Conservation (phyloP, 1,140 invertebrate species). For the Polypedilum pembai region DNA sequence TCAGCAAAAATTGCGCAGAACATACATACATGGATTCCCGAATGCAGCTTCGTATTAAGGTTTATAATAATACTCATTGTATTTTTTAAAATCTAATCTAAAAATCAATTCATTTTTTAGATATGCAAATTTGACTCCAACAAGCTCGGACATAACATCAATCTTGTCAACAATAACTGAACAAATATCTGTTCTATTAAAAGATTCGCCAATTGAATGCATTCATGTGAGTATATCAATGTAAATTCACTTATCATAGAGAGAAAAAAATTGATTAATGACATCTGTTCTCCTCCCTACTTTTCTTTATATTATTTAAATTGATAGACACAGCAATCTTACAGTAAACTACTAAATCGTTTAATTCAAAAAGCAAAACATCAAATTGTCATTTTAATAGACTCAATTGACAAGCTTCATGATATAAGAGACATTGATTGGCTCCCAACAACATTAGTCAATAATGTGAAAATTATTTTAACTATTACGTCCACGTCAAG, state of each 20-base stretch:
- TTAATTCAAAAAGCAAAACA: slow-evolving; percentile 35
- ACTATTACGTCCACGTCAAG: slow-evolving; percentile 48
- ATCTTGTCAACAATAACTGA: slow-evolving; percentile 41
- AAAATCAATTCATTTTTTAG: slow-evolving; percentile 33
- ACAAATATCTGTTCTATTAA: slow-evolving; percentile 40
- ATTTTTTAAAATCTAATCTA: background rate
- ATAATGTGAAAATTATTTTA: slow-evolving; percentile 62
- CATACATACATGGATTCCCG: slow-evolving; percentile 58
- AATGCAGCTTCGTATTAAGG: slow-evolving; percentile 45
- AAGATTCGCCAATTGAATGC: slow-evolving; percentile 37
- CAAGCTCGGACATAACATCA: slow-evolving; percentile 39
- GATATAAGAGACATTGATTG: slow-evolving; percentile 51
- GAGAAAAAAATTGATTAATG: background rate
- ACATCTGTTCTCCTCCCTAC: background rate
- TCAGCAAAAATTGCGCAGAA: slow-evolving; percentile 60
- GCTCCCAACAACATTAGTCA: slow-evolving; percentile 59
- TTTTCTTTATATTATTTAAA: background rate
- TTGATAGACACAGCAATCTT: slow-evolving; percentile 36
- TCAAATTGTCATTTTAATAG: slow-evolving; percentile 57
- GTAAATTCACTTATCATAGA: background rate
- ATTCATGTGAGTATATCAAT: slow-evolving; percentile 37
- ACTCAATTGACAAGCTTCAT: slow-evolving; percentile 61
- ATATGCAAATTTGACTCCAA: slow-evolving; percentile 39
- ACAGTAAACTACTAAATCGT: slow-evolving; percentile 27
- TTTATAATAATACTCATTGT: slow-evolving; percentile 27